A percentile compares a stretch with the other conserved stretches of the same genome.
Evolutionary conservation across 2,113 vertebrate genomes (phyloP).

Genomic region (Cyprinodon variegatus): DNA sequence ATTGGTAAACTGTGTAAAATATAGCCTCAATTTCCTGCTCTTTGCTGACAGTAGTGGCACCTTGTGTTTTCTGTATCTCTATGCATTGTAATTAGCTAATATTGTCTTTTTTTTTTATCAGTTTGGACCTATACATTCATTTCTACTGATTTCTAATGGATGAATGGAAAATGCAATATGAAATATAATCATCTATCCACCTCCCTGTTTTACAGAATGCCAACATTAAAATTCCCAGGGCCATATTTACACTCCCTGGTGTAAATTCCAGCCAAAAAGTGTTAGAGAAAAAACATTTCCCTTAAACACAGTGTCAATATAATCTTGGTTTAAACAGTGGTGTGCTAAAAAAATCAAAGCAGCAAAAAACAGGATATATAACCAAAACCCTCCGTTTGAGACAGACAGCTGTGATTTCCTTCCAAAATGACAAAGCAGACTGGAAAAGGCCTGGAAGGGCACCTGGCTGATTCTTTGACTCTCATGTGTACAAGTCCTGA

Average conservation of each 20-base stretch:
- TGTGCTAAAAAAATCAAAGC: conserved; percentile 27
- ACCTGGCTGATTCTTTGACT: conserved; percentile 20
- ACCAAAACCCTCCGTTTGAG: conserved; percentile 19
- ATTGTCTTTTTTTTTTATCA: not conserved
- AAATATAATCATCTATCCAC: not conserved
- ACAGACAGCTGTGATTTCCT: conserved; percentile 8
- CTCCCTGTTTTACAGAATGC: not conserved
- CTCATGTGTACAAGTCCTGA: conserved; percentile 44
- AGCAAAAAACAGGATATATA: conserved; percentile 29
- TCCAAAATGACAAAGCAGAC: conserved; percentile 25
- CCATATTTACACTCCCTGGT: conserved; percentile 9
- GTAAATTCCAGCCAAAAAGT: not conserved
- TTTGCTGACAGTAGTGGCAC: too few relatives aligned
- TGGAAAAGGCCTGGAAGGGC: conserved; percentile 24
- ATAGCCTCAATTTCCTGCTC: too few relatives aligned
- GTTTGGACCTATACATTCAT: too few relatives aligned
- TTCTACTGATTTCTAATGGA: too few relatives aligned
- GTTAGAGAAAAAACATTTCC: conserved; percentile 2
- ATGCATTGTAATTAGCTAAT: too few relatives aligned
- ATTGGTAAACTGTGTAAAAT: too few relatives aligned
- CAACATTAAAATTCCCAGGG: not conserved
- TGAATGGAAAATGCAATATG: too few relatives aligned
- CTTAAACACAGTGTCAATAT: not conserved
- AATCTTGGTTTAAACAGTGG: conserved; percentile 17
- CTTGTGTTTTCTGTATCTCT: too few relatives aligned